Conservation (phyloP, 2,113 vertebrate genomes). For the Zosterops lateralis region DNA sequence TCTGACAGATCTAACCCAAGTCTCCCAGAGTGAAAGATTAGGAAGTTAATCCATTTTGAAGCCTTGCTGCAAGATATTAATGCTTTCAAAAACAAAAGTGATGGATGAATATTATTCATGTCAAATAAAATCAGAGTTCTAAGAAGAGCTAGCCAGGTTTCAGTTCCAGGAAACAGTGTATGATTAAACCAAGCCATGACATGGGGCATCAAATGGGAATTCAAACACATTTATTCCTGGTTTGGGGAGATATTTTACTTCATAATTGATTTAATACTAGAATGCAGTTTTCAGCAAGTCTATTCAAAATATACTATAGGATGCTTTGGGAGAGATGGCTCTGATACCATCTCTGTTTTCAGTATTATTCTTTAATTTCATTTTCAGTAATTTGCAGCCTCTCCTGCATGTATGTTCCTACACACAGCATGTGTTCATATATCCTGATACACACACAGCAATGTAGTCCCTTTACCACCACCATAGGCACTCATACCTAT, state of each 20-base stretch:
- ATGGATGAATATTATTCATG: constrained; percentile 42
- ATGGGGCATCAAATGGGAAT: background rate
- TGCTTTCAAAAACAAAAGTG: constrained; percentile 42
- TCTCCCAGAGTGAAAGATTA: constrained; percentile 43
- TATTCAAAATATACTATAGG: background rate
- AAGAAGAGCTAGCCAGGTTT: background rate
- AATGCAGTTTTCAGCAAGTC: background rate
- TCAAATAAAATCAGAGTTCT: constrained; percentile 12
- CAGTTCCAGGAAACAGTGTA: background rate
- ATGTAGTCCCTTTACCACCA: background rate
- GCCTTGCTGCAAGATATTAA: constrained; percentile 25
- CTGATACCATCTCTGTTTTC: background rate
- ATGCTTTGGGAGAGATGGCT: background rate
- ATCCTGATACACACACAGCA: background rate
- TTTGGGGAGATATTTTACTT: background rate
- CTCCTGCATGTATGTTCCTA: background rate
- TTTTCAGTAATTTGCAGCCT: background rate
- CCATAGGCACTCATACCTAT: background rate
- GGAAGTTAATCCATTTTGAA: constrained; percentile 44
- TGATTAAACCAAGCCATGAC: background rate
- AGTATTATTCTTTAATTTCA: background rate
- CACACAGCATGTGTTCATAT: background rate
- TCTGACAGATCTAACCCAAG: background rate
- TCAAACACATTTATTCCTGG: background rate
- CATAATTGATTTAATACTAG: background rate